Evolutionary conservation across 2,797 vertebrate genomes (phyloP).

Genomic region (Tenualosa thibaudeaui): DNA sequence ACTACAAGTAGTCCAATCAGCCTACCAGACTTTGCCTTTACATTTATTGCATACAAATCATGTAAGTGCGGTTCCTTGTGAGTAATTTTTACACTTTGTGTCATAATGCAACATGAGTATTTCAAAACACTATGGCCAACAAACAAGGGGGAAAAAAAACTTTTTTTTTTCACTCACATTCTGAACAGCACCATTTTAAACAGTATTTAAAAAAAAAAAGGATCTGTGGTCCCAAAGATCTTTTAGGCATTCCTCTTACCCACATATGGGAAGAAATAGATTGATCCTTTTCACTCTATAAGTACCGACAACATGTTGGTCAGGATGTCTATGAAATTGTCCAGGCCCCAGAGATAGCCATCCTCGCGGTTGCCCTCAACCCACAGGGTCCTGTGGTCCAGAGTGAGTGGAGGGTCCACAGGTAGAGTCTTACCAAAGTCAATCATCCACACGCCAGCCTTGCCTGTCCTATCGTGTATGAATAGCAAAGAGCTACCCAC

Average conservation of each 20-base stretch:
- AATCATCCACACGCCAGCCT: slow-evolving; percentile 88
- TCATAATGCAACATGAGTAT: background rate
- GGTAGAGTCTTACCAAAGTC: slow-evolving; percentile 85
- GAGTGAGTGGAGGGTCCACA: slow-evolving; percentile 64
- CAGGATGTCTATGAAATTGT: slow-evolving; percentile 78
- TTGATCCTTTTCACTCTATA: slow-evolving; percentile 17
- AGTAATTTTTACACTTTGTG: background rate
- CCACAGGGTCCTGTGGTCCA: slow-evolving; percentile 83
- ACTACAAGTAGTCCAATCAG: background rate
- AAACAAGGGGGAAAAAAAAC: background rate
- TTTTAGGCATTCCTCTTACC: background rate
- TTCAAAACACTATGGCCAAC: background rate
- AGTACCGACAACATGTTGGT: slow-evolving; percentile 56
- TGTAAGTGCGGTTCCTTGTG: background rate
- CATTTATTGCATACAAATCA: background rate
- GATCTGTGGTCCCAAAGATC: background rate
- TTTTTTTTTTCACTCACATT: background rate
- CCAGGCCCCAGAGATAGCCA: slow-evolving; percentile 85
- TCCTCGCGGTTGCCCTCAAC: slow-evolving; percentile 83
- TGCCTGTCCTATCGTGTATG: slow-evolving; percentile 78
- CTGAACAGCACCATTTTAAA: slow-evolving; percentile 5
- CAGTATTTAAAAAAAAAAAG: background rate
- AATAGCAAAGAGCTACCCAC: slow-evolving; percentile 88
- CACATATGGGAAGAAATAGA: background rate
- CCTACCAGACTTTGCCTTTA: background rate